These are phyloP conservation scores for Aphrophora alni DNA, from an alignment of 2,888 invertebrate species.

Conservation along the genomic window DNA sequence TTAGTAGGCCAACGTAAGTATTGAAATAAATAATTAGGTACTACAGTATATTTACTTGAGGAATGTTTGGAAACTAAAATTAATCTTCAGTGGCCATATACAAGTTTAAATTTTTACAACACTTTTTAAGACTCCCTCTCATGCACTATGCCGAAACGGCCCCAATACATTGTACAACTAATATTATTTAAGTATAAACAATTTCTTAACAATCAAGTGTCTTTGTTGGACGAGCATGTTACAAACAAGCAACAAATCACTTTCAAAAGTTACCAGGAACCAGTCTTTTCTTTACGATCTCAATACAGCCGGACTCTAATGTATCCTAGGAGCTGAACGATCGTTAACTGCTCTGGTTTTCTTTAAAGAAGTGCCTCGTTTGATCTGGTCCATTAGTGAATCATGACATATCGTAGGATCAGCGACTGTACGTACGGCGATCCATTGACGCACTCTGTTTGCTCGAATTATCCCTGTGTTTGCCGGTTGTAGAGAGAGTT, in stretches of 20 bases:
- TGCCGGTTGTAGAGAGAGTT: background rate
- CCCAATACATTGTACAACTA: background rate
- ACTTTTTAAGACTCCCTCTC: background rate
- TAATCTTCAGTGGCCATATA: too few relatives aligned
- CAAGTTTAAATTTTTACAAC: background rate
- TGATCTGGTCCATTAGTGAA: constrained; percentile 93
- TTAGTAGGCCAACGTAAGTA: too few relatives aligned
- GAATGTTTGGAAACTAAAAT: too few relatives aligned
- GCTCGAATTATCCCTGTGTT: constrained; percentile 62
- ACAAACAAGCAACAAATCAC: background rate
- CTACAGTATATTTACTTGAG: too few relatives aligned
- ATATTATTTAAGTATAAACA: background rate
- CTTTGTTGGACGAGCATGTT: background rate
- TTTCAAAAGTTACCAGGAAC: background rate
- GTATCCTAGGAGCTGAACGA: constrained; percentile 87
- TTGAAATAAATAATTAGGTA: too few relatives aligned
- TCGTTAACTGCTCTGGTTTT: constrained; percentile 82
- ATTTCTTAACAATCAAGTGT: background rate
- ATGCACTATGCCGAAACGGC: background rate
- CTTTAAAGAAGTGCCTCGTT: constrained; percentile 81
- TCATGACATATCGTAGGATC: constrained; percentile 82
- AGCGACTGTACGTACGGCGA: constrained; percentile 63
- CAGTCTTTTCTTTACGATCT: background rate
- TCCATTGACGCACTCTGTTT: constrained; percentile 72
- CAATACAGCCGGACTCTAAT: constrained; percentile 25